Evolutionary conservation across 1,140 invertebrate genomes (phyloP), one percentile per base, ranked within the genome.

Genomic region (Thalassaphorura encarpata): DNA sequence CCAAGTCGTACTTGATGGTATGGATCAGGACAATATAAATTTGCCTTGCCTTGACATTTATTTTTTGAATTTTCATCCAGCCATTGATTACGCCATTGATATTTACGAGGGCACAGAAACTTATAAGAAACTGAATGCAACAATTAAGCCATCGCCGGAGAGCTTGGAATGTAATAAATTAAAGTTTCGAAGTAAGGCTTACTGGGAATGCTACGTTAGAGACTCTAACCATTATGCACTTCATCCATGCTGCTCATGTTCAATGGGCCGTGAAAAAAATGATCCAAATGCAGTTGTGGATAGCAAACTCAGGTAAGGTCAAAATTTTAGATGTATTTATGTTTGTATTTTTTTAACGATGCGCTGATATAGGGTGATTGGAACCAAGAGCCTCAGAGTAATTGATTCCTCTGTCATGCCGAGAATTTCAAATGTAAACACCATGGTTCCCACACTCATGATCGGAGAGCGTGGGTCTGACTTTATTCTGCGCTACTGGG

Each of bases 1-100:
- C 4, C 4, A 52, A 6, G 39, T 29, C 23, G 6, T 52, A 6
- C 21, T 41, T 40, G 50, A 52, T 36, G 50, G 50, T 47, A 47
- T 11, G 19, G 11, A 43, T 8, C 11, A 43, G 8, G 18, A 43
- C 11, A 43, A 11, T 43, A 19, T 43, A 15, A 8, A 11, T 8
- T 8, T 15, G 6, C 6, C 6, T 6, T 21, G 8, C 11, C 6
- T 43, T 43, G 8, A 43, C 13, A 13, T 19, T 43, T 15, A 43
- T 11, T 15, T 15, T 15, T 43, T 15, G n/a, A n/a, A n/a, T n/a
- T 43, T 43, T 43, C 8, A 8, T 43, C 6, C 6, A 43, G 41
- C 13, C 21, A 15, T 43, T 13, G 41, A 43, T 19, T 21, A 15
- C 6, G 19, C 13, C 21, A 19, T 15, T 15, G 18, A 11, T 11